A percentile compares a stretch with the other conserved stretches of the same genome.
These are phyloP conservation scores for Melanocharis versteri DNA, from an alignment of 2,113 vertebrate species.

Conservation along the genomic window DNA sequence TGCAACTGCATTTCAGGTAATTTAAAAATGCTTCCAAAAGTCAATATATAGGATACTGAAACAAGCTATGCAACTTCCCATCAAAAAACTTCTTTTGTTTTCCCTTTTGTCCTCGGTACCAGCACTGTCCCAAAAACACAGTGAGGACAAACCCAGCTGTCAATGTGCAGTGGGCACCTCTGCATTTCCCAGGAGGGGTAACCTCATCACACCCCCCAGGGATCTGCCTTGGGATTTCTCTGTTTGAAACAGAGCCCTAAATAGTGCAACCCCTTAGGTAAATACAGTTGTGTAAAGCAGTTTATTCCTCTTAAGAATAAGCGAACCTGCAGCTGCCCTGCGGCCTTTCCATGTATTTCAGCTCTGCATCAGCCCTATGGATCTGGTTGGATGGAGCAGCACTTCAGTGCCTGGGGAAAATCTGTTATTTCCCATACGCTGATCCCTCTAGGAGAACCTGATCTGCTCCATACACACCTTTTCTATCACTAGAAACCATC, in stretches of 20 bases:
- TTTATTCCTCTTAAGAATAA: background rate
- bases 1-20: background rate
- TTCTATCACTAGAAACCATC: background rate
- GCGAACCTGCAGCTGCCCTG: background rate
- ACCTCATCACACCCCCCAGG: background rate
- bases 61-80: background rate
- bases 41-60: background rate
- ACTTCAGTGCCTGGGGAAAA: background rate
- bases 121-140: background rate
- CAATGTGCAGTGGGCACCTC: rapidly evolving
- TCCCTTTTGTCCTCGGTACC: rapidly evolving
- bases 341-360: background rate
- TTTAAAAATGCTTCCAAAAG: background rate
- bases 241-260: background rate
- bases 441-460: background rate
- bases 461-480: background rate
- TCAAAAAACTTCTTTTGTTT: background rate
- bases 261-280: background rate
- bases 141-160: background rate
- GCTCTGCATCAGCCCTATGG: background rate
- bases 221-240: background rate
- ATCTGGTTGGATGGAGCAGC: background rate
- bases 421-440: background rate
- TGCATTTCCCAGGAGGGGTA: background rate
- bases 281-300: background rate